These are phyloP conservation scores for Agrenia bidenticulata DNA, from an alignment of 2,888 invertebrate genomes.

Conservation along the genomic window DNA sequence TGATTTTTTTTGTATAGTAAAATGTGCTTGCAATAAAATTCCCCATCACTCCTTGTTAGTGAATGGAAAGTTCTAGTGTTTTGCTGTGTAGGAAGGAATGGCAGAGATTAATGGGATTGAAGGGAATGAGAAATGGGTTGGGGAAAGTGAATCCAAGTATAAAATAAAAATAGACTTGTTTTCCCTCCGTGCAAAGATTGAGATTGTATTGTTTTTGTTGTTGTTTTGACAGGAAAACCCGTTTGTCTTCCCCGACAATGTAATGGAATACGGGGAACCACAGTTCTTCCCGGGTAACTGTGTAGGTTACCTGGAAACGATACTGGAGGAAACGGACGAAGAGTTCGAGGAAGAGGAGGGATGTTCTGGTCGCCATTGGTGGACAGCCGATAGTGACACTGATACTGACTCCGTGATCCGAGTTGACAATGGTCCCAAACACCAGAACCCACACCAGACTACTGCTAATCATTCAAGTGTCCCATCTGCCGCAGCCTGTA, in stretches of 20 bases:
- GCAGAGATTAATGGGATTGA: constrained; percentile 19
- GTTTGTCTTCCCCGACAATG: constrained; percentile 53
- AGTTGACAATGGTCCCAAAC: constrained; percentile 38
- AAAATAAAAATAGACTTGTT: too few relatives aligned
- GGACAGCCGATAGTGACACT: constrained; percentile 53
- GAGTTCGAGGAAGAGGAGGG: constrained; percentile 53
- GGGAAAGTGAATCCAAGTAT: too few relatives aligned
- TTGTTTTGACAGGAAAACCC: constrained; percentile 41
- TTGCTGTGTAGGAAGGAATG: constrained; percentile 3
- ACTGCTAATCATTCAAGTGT: background rate
- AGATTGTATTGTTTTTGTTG: too few relatives aligned
- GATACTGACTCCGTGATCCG: constrained; percentile 53
- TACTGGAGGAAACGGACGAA: constrained; percentile 53
- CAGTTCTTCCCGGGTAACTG: constrained; percentile 52
- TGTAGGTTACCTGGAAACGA: constrained; percentile 54
- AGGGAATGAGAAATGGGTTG: constrained; percentile 10
- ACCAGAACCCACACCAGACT: constrained; percentile 13
- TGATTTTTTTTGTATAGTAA: background rate
- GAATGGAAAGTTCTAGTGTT: background rate
- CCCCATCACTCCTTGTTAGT: background rate
- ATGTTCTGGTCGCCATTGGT: constrained; percentile 53
- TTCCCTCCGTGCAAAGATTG: too few relatives aligned
- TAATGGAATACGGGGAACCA: constrained; percentile 53
- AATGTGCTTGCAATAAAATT: background rate
- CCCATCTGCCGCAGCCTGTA: background rate